Evolutionary conservation across 2,797 vertebrate species (phyloP).

Genomic region (Lepus townsendii): DNA sequence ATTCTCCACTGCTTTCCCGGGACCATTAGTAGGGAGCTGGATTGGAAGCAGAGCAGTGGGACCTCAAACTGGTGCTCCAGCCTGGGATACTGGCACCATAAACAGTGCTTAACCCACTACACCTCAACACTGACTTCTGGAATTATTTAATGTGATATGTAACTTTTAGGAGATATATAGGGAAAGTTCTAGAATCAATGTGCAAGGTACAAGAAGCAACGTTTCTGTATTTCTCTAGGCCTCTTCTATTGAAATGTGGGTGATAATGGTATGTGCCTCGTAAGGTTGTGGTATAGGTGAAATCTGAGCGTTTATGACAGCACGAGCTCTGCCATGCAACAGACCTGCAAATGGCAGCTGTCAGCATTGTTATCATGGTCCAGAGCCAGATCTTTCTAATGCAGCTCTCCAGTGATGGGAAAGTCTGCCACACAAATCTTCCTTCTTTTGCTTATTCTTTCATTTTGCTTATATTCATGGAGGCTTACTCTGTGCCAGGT

Average conservation of each 20-base stretch:
- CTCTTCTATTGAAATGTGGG: background rate
- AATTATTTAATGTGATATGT: no score
- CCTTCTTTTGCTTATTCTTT: conserved; percentile 30
- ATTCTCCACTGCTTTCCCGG: no score
- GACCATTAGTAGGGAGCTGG: no score
- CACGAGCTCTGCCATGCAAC: background rate
- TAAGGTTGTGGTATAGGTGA: background rate
- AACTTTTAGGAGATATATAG: no score
- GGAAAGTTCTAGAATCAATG: conserved; percentile 4
- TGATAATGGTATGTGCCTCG: background rate
- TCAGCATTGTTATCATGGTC: background rate
- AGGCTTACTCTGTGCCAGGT: background rate
- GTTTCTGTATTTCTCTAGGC: conserved; percentile 2
- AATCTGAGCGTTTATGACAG: background rate
- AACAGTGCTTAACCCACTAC: no score
- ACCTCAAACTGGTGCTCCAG: no score
- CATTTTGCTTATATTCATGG: background rate
- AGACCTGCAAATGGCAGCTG: background rate
- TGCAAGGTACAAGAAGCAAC: background rate
- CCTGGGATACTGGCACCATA: no score
- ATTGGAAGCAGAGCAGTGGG: no score
- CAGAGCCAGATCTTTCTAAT: background rate
- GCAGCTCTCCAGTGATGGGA: background rate
- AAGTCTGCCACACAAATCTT: background rate
- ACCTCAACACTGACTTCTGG: no score